phyloP scores from a whole-genome alignment of 2,797 vertebrate species.

The Ispidina picta region DNA sequence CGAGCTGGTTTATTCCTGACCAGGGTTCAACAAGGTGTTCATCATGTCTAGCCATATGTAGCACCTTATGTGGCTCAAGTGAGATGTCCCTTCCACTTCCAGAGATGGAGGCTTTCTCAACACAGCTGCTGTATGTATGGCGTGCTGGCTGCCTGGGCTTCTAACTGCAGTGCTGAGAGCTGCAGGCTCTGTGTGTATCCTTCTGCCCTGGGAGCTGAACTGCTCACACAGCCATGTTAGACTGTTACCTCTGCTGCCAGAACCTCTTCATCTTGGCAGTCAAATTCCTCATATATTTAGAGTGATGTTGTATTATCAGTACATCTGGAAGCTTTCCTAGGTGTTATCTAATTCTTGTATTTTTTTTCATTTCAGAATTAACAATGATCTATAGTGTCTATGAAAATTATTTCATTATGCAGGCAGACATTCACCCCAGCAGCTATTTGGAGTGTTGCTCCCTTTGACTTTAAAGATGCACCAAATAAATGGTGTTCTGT shows the following conservation, averaged over 20 bases:
- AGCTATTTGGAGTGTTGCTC: slow-evolving; percentile 18
- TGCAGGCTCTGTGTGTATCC: not conserved
- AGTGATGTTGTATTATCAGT: not conserved
- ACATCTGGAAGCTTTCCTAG: slow-evolving; percentile 9
- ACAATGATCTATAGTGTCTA: not conserved
- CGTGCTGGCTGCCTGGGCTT: not conserved
- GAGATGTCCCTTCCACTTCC: not conserved
- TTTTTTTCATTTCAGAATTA: slow-evolving; percentile 23
- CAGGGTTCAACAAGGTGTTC: not conserved
- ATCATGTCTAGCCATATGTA: not conserved
- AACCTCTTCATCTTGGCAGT: not conserved
- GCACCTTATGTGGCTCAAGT: not conserved
- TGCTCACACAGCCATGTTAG: rapidly evolving
- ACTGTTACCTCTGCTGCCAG: not conserved
- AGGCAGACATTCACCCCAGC: not conserved
- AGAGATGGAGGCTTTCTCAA: not conserved
- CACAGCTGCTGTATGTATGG: rapidly evolving
- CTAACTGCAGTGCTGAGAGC: not conserved
- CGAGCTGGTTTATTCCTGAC: not conserved
- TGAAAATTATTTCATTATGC: slow-evolving; percentile 24
- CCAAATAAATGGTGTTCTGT: not conserved
- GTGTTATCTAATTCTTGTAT: slow-evolving; percentile 11
- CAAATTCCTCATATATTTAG: not conserved
- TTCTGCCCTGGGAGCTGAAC: not conserved
- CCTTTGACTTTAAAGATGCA: not conserved